Conservation (phyloP, 30 jellyfish, hydroid and myxozoan species). For the Turritopsis dohrnii region DNA sequence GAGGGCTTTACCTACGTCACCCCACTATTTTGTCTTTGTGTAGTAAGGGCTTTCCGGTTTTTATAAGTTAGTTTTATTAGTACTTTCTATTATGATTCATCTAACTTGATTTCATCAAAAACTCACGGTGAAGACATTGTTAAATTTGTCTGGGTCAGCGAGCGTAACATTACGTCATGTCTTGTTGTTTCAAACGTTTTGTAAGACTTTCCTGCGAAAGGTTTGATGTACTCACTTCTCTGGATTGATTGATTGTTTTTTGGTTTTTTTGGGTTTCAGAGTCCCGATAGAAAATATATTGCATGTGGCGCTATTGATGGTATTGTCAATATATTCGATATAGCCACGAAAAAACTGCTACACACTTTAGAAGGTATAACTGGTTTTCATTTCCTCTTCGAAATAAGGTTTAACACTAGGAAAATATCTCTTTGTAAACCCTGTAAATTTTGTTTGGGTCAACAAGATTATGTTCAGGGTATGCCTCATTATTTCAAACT, state of each 20-base stretch:
- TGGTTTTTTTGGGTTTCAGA: slow-evolving; percentile 33
- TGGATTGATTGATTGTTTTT: background rate
- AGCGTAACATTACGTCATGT: too few species aligned
- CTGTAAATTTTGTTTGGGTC: too few species aligned
- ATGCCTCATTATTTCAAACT: too few species aligned
- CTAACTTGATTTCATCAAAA: too few species aligned
- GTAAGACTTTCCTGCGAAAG: too few species aligned
- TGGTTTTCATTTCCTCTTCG: background rate
- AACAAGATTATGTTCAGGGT: too few species aligned
- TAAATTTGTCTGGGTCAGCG: too few species aligned
- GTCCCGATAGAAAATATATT: slow-evolving; percentile 88
- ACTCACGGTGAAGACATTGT: too few species aligned
- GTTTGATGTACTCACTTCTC: too few species aligned
- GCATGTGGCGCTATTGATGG: slow-evolving; percentile 99
- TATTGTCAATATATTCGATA: slow-evolving; percentile 82
- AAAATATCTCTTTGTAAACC: background rate
- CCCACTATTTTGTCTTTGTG: background rate
- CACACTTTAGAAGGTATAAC: slow-evolving; percentile 86
- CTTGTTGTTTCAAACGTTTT: too few species aligned
- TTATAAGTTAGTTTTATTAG: background rate
- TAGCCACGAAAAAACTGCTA: slow-evolving; percentile 63
- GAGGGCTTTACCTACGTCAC: too few species aligned
- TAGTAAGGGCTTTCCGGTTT: background rate
- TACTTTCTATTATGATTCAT: too few species aligned
- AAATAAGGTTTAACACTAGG: background rate